Evolutionary conservation across 2,113 vertebrate species (phyloP).

Genomic region (Spermophilus dauricus): DNA sequence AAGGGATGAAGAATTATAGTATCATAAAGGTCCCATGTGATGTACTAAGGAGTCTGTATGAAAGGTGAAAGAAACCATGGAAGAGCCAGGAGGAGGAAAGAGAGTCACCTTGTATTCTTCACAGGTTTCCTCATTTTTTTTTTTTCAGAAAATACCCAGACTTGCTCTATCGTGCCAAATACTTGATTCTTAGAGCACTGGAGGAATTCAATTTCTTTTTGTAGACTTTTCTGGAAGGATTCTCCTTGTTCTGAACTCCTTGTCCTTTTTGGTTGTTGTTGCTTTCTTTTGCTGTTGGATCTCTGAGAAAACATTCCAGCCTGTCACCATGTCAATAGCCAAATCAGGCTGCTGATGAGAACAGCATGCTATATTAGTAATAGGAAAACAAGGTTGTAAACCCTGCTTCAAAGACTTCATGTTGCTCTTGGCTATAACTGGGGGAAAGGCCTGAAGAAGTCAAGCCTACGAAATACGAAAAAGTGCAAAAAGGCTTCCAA

Average conservation of each 20-base stretch:
- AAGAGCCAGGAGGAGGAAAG: not conserved
- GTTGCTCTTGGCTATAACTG: slow-evolving; percentile 56
- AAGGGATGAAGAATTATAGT: not conserved
- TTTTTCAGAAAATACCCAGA: not conserved
- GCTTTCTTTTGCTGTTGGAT: slow-evolving; percentile 62
- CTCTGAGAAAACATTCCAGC: slow-evolving; percentile 59
- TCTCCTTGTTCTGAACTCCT: slow-evolving; percentile 59
- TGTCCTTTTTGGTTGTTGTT: slow-evolving; percentile 62
- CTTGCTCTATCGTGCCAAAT: not conserved
- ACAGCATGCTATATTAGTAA: slow-evolving; percentile 65
- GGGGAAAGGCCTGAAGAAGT: slow-evolving; percentile 36
- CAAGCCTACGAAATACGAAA: not conserved
- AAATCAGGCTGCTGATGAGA: slow-evolving; percentile 69
- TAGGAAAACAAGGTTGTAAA: slow-evolving; percentile 74
- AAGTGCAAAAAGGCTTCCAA: not conserved
- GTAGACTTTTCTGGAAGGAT: slow-evolving; percentile 48
- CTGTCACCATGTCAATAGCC: slow-evolving; percentile 64
- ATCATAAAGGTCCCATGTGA: not conserved
- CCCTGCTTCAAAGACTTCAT: slow-evolving; percentile 59
- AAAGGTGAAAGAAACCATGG: not conserved
- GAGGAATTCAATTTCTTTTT: slow-evolving; percentile 4
- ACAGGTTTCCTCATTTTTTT: not conserved
- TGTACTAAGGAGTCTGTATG: not conserved
- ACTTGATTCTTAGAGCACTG: not conserved
- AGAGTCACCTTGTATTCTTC: not conserved